These are phyloP conservation scores for Patiria pectinifera DNA, from an alignment of 53 echinoderm and acorn worm species.

Conservation along the genomic window DNA sequence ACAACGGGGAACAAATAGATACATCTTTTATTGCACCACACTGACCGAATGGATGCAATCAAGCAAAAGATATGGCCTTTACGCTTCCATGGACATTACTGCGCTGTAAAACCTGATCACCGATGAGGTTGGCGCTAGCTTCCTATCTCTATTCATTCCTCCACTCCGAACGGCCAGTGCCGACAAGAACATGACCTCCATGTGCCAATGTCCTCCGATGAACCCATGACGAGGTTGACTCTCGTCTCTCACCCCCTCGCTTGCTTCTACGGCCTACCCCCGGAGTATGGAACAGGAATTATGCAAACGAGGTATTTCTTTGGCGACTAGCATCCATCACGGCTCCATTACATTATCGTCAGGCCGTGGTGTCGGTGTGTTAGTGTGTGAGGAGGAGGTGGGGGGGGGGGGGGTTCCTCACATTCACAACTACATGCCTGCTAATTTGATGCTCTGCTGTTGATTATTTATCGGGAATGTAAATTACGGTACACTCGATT, in stretches of 20 bases:
- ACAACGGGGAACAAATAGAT: constrained; percentile 22
- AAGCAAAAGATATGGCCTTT: constrained; percentile 43
- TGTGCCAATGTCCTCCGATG: constrained; percentile 55
- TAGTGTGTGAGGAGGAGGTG: not conserved
- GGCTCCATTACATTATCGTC: constrained; percentile 20
- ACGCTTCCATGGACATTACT: not conserved
- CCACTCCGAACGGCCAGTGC: not conserved
- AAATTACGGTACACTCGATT: not conserved
- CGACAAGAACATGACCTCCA: not conserved
- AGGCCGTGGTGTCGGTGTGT: not conserved
- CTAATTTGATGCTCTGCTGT: not conserved
- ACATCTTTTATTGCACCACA: constrained; percentile 23
- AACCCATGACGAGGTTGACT: not conserved
- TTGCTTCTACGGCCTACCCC: not conserved
- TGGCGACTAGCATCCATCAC: constrained; percentile 32
- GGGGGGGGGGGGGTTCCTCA: not conserved
- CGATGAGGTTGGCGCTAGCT: not conserved
- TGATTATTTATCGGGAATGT: not conserved
- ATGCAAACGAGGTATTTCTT: constrained; percentile 57
- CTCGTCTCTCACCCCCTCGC: not conserved
- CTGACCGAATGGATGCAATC: not conserved
- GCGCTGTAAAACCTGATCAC: not conserved
- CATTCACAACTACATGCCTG: not conserved
- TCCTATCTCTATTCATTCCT: constrained; percentile 12
- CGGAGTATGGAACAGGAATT: constrained; percentile 40